A percentile compares a stretch with the other conserved stretches of the same genome.
phyloP scores from a whole-genome alignment of 2,113 vertebrate species.

The Cariama cristata region DNA sequence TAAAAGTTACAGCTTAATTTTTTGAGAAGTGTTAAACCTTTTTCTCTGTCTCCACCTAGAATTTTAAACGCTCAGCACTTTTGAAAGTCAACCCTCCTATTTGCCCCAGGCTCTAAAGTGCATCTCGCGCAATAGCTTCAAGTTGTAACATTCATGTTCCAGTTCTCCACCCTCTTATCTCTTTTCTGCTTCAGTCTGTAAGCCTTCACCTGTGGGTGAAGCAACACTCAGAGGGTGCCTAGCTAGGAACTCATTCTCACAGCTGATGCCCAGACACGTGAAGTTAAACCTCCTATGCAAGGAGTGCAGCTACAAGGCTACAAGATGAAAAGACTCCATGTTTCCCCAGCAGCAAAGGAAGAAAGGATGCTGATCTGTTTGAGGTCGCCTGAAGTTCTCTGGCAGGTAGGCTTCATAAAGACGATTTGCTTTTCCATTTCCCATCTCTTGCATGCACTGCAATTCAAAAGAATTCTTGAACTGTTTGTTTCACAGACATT shows the following conservation, averaged over 20 bases:
- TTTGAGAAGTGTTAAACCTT: background rate
- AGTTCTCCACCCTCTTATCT: background rate
- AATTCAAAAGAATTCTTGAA: background rate
- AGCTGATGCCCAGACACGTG: background rate
- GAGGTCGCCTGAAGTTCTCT: constrained; percentile 92
- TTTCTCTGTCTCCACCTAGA: background rate
- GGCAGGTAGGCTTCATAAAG: constrained; percentile 96
- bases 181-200: background rate
- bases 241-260: background rate
- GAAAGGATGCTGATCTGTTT: constrained; percentile 91
- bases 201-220: background rate
- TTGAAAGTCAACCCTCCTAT: background rate
- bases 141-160: background rate
- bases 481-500: rapidly evolving
- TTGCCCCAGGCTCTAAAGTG: background rate
- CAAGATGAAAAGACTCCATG: background rate
- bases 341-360: background rate
- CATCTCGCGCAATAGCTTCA: background rate
- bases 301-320: background rate
- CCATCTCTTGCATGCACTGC: constrained; percentile 98
- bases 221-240: rapidly evolving
- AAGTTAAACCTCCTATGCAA: background rate
- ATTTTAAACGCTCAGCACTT: background rate
- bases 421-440: constrained; percentile 93
- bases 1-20: background rate